phyloP scores from a whole-genome alignment of 1,140 invertebrate genomes.

The Nasonia vitripennis region DNA sequence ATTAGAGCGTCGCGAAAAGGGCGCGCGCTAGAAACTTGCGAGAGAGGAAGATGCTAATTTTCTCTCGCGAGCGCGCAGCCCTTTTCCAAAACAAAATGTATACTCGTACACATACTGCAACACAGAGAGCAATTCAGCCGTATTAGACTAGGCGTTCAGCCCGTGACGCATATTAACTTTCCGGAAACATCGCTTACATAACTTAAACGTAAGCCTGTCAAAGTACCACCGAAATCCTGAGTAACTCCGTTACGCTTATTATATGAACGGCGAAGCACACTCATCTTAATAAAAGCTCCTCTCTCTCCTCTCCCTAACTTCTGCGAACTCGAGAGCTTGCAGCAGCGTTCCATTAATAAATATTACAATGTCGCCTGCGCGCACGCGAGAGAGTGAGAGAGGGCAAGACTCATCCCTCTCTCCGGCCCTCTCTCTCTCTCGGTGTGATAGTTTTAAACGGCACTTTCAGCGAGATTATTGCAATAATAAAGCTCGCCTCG shows the following conservation, averaged over 20 bases:
- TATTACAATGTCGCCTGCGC: constrained; percentile 40
- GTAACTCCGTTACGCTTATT: constrained; percentile 47
- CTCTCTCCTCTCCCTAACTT: constrained; percentile 15
- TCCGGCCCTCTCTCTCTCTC: too few species aligned
- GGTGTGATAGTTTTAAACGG: background rate
- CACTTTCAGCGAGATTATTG: background rate
- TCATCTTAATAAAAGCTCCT: constrained; percentile 51
- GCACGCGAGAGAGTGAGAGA: too few species aligned
- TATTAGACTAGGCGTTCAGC: constrained; percentile 26
- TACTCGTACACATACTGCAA: background rate
- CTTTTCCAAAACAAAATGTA: constrained; percentile 25
- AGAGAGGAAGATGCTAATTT: background rate
- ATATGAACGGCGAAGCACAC: constrained; percentile 45
- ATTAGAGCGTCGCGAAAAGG: background rate
- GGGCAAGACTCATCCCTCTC: too few species aligned
- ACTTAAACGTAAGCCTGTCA: constrained; percentile 44
- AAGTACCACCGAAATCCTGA: constrained; percentile 46
- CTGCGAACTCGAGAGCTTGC: constrained; percentile 16
- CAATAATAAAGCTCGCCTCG: background rate
- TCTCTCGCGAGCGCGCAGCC: background rate
- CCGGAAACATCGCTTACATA: constrained; percentile 43
- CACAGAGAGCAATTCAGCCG: background rate
- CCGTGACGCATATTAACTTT: constrained; percentile 44
- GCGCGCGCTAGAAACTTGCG: background rate
- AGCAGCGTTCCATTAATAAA: constrained; percentile 45